These are phyloP conservation scores for Andinoacara biseriatus DNA, from an alignment of 2,113 vertebrate species.

Conservation along the genomic window DNA sequence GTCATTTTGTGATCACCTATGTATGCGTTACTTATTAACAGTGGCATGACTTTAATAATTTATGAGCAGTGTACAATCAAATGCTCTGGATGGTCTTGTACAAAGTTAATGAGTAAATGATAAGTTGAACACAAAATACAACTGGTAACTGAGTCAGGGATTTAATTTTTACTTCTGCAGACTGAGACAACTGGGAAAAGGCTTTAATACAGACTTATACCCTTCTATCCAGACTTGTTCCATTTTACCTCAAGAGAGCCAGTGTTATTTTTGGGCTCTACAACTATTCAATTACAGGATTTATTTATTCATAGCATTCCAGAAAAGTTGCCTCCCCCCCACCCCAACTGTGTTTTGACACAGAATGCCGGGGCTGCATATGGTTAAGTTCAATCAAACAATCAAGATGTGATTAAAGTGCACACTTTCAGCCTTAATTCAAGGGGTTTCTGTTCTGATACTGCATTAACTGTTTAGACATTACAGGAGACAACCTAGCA, in stretches of 20 bases:
- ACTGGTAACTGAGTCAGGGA: background rate
- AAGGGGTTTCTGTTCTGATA: background rate
- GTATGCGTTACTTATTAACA: background rate
- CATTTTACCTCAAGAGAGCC: too few species aligned
- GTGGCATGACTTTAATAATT: background rate
- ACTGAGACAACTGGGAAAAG: conserved; percentile 2
- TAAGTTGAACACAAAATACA: background rate
- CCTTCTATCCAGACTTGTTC: too few species aligned
- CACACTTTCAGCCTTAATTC: background rate
- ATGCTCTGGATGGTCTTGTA: background rate
- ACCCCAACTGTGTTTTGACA: too few species aligned
- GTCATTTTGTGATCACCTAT: background rate
- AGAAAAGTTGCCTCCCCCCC: too few species aligned
- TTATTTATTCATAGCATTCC: too few species aligned
- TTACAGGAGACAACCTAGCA: too few species aligned
- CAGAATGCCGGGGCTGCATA: too few species aligned
- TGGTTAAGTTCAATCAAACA: too few species aligned
- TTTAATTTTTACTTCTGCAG: background rate
- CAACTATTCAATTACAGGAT: background rate
- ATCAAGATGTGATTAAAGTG: background rate
- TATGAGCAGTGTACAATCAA: background rate
- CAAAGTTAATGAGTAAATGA: background rate
- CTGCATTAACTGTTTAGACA: background rate
- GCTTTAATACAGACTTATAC: background rate
- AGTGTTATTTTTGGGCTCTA: background rate